Base-by-base conservation (phyloP, 2,797 vertebrate species). In the Crenichthys baileyi region DNA sequence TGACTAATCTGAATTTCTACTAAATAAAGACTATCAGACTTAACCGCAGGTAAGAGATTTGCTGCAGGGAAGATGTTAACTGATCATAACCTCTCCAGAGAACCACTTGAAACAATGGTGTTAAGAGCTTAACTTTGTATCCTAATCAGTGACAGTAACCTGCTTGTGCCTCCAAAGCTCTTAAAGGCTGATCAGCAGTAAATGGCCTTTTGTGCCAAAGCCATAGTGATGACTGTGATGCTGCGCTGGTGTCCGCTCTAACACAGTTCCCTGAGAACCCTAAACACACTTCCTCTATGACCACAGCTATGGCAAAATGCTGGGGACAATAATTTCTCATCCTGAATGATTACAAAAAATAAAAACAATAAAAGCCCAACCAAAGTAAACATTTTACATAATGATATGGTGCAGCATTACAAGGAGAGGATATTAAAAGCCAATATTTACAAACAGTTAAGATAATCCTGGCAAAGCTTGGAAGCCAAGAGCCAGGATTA, bases 211-310 rank as follows among this genome's bases (percentile, higher is more conserved):
- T 83, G 72, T 56, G 81, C 79, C 78, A 74, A 72, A 80, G 83
- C 76, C 79, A n/a, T 63, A 82, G 72, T 31, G 72, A 29, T 77
- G 89, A 29, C 60, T 79, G 80, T 77, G 88, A 61, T 80, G 83
- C 79, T 89, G 90, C 80, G 81, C 79, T 82, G 89, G 88, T 90
- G 91, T 89, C 87, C 53, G 55, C 84, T 90, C 86, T 67, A 60
- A 91, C 87, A 89, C 86, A 89, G 83, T 94, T 95, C 95, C 94
- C 95, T 96, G 95, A 95, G 95, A 95, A 93, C 93, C 93, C 91
- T 89, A 92, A 90, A 90, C 83, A 82, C 81, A 88, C 79, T 88
- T 89, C 78, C 77, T 84, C 83, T 84, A 82, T 24, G 36, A 94
- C 89, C 90, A 90, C 89, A 91, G 88, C 83, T 88, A 90, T 86